These are phyloP conservation scores for Cybosia mesomella DNA, from an alignment of 2,888 invertebrate genomes.

Conservation along the genomic window DNA sequence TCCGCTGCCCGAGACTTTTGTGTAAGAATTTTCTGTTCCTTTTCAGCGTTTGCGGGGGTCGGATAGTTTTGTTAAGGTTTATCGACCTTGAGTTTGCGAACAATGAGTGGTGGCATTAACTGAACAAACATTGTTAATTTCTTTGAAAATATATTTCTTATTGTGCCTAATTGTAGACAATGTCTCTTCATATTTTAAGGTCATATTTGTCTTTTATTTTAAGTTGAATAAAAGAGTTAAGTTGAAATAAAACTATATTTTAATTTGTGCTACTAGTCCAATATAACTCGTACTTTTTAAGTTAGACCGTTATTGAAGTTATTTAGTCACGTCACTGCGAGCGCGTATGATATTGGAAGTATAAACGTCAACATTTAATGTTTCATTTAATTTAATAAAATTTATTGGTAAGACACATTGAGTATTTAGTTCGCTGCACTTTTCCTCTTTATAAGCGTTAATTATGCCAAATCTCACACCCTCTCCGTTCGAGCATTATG, in stretches of 20 bases:
- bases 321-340: too few species aligned
- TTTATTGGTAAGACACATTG: too few species aligned
- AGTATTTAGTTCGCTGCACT: too few species aligned
- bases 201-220: neutral
- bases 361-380: too few species aligned
- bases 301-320: too few species aligned
- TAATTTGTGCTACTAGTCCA: neutral
- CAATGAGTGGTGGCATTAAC: conserved; percentile 36
- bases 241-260: neutral
- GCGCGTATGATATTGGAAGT: too few species aligned
- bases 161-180: conserved; percentile 3
- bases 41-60: conserved; percentile 61
- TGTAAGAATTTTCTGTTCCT: conserved; percentile 67
- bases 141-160: conserved; percentile 15
- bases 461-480: too few species aligned
- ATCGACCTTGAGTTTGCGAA: conserved; percentile 47
- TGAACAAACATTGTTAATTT: conserved; percentile 30
- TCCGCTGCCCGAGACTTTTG: conserved; percentile 77
- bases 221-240: neutral
- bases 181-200: neutral
- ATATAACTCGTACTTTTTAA: neutral
- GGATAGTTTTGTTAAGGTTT: conserved; percentile 65
- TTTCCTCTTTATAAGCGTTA: too few species aligned
- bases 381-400: too few species aligned
- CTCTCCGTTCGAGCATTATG: too few species aligned